Evolutionary conservation across 1,140 invertebrate genomes (phyloP), one percentile per base, ranked within the genome.

Genomic region (Harlomillsia oculata): DNA sequence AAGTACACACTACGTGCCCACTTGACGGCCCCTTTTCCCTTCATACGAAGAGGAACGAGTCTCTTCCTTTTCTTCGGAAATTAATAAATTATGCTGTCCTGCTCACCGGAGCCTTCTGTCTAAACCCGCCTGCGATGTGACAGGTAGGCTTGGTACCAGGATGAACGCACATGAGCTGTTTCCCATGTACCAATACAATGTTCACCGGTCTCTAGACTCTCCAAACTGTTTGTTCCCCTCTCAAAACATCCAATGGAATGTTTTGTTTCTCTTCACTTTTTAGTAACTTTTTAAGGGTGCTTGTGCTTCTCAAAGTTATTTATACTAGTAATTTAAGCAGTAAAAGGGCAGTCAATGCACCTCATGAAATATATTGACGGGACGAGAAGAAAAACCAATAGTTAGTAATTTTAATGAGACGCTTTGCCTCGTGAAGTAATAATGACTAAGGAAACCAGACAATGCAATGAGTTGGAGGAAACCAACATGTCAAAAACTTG

Each of bases 301-400:
- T 48, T 32, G 45, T 48, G 30, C 30, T 48, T 48, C 28, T 14
- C 45, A 25, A n/a, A 14, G 45, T 56, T 56, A 56, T 56, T 56
- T 56, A 56, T 56, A 45, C 43, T 37, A 29, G 53, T 56, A 56
- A 56, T 56, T 56, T 56, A 32, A 36, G 29, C 18, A 49, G 26
- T 46, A 48, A 48, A 48, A 48, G 34, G 28, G 20, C 14, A 48
- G 45, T 32, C 21, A 48, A 32, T 14, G 4, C 2, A 5, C 23
- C 45, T 18, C 1, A 11, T 8, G 45, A 32, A 48, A 48, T 48
- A 48, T 48, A 48, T 48, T 48, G 28, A 48, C 5, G 29, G 29
- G 28, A 32, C 28, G 29, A 32, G 34, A 11, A 11, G 26, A 32
- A 48, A 48, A 48, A 48, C 45, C 45, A 48, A 48, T 48, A 48